Evolutionary conservation across 2,113 vertebrate genomes (phyloP).

Genomic region (Pangasianodon hypophthalmus): DNA sequence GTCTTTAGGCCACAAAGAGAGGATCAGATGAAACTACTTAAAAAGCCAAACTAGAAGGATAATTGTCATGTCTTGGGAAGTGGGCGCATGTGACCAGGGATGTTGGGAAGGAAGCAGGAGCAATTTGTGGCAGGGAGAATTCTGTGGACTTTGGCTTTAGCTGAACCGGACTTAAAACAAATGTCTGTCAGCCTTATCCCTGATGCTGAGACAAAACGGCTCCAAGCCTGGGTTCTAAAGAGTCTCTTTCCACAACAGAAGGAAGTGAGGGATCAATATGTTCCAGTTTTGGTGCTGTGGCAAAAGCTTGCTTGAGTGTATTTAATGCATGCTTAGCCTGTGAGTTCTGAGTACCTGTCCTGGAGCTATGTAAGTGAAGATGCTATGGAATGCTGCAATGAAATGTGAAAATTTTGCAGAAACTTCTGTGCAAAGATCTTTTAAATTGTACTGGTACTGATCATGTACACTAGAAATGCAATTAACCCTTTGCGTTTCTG

Average conservation of each 20-base stretch:
- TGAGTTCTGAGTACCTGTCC: background rate
- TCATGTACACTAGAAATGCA: background rate
- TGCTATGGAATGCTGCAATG: background rate
- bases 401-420: background rate
- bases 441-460: background rate
- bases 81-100: background rate
- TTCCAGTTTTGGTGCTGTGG: background rate
- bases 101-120: background rate
- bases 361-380: background rate
- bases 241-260: background rate
- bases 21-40: too few species aligned
- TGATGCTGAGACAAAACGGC: too few species aligned
- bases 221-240: too few species aligned
- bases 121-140: background rate
- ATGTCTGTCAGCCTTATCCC: too few species aligned
- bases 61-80: background rate
- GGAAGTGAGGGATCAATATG: background rate
- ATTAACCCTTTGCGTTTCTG: background rate
- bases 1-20: too few species aligned
- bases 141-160: background rate
- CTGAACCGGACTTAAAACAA: too few species aligned
- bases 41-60: too few species aligned
- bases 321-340: background rate
- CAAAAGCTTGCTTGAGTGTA: background rate
- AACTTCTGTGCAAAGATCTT: background rate